Base-by-base conservation (phyloP, 2,797 vertebrate species). In the Platyrinchus mystaceus region DNA sequence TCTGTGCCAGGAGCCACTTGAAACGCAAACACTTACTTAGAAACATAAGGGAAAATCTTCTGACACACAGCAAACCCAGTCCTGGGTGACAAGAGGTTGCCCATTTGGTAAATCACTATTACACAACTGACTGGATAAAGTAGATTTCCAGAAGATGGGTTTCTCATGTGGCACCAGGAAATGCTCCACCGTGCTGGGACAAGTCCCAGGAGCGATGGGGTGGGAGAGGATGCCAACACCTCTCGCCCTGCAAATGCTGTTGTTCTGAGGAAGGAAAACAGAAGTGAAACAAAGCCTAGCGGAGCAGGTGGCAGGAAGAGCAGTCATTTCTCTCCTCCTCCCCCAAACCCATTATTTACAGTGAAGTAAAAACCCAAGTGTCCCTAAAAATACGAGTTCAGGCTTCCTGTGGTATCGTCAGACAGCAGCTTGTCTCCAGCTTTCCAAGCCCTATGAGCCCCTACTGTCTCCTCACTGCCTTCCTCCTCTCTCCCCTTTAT, bases 341-440 rank as follows among this genome's bases (percentile, higher is more conserved):
- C 93, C 56, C 68, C 73, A 86, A 70, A 68, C 19, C 26, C 37
- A 62, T 50, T 91, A 87, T 77, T 91, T 96, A 87, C 69, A 89
- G 67, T 46, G n/a, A 96, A 87, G 60, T 44, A 44, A 34, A 94
- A 93, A 84, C 58, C 50, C 50, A 85, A 92, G 21, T 21, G n/a
- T 32, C 86, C 92, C 88, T 89, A 82, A 95, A 95, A 94, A 93
- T 50, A 93, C 44, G 79, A 77, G 52, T 60, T 82, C 12, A 41
- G 66, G 64, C 56, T 84, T 94, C 82, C 86, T 80, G 64, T 0
- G 0, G 34, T 28, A 37, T 30, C 1, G 28, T 75, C 89, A 81
- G 62, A 58, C 62, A 88, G 79, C 46, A 71, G 83, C 50, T 81
- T n/a, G 21, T n/a, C 70, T 84, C 39, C 44, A 19, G 26, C 68